Base-by-base conservation (phyloP, 2,797 vertebrate genomes). In the Falco rusticolus region DNA sequence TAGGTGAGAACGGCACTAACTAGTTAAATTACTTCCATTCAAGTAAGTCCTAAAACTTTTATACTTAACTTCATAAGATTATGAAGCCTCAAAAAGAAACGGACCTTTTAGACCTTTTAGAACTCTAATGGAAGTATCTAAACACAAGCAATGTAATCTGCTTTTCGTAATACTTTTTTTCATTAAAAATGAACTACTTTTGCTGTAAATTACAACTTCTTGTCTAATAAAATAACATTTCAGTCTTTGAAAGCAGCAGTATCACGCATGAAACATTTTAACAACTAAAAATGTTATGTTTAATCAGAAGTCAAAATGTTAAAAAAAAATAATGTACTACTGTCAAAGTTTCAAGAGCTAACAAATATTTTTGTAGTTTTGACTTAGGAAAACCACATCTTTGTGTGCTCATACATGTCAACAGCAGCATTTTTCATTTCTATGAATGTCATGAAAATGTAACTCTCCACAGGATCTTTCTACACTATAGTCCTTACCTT, bases 401-500 rank as follows among this genome's bases (percentile, higher is more conserved):
- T 4, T 26, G 17, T 45, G 31, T 7, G 21, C 6, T 50, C 11
- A 9, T 1, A 8, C 4, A 34, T 1, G 17, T 24, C n/a, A 51
- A 19, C 11, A 64, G n/a, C 5, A 19, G 19, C 14, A 16, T 22
- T 37, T 45, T 39, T n/a, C 13, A 64, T 47, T 22, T 3, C n/a
- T 48, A 11, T n/a, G n/a, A 22, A 16, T 10, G 22, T 22, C 39
- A 65, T 10, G 26, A 63, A 74, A 87, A 84, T 13, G 2, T 5
- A 28, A 16, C 68, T 70, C 25, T 43, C 13, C 31, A n/a, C 14
- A 22, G 43, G 11, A 54, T 8, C 51, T 14, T 63, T 34, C 10
- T 16, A n/a, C 1, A 1, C 24, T 15, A 1, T 3, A 9, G 16
- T 3, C 25, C 92, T 97, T 97, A 99, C 99, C 99, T 99, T 99